phyloP scores from a whole-genome alignment of 2,888 invertebrate species.

The Crocallis elinguaria region DNA sequence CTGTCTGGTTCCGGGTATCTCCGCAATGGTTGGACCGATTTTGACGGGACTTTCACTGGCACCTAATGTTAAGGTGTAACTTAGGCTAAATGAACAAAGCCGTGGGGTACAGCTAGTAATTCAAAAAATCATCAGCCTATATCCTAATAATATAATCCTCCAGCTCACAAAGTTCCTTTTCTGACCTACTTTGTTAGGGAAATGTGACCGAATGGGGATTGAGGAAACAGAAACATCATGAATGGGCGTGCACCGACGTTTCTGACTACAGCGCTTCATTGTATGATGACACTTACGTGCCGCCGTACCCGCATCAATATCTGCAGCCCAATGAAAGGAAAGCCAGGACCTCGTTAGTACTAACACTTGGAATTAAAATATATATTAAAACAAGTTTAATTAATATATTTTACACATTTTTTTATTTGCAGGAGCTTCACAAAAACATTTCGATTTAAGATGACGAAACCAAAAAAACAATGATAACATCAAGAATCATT shows the following conservation, averaged over 20 bases:
- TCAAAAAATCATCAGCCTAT: too few relatives aligned
- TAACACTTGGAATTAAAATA: background rate
- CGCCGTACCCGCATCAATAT: conserved; percentile 68
- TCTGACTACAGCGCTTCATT: conserved; percentile 68
- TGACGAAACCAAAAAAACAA: conserved; percentile 81
- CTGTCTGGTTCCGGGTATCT: too few relatives aligned
- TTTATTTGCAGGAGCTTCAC: conserved; percentile 82
- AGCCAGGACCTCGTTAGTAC: conserved; percentile 66
- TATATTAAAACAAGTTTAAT: too few relatives aligned
- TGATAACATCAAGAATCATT: conserved; percentile 85
- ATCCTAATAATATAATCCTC: too few relatives aligned
- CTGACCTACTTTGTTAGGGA: conserved; percentile 58
- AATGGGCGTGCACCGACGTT: conserved; percentile 78
- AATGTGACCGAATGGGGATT: conserved; percentile 80
- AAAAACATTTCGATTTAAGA: conserved; percentile 78
- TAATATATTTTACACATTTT: conserved; percentile 56
- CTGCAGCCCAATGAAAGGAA: conserved; percentile 60
- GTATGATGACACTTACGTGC: conserved; percentile 69
- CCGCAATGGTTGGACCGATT: too few relatives aligned
- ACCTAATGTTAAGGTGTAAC: too few relatives aligned
- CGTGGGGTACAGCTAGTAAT: too few relatives aligned
- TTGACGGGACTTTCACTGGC: too few relatives aligned
- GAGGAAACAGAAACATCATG: conserved; percentile 61
- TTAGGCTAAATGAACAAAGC: too few relatives aligned
- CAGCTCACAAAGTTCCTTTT: too few relatives aligned